These are phyloP conservation scores for Australoheros scitulus DNA, from an alignment of 2,113 vertebrate genomes.

Conservation along the genomic window DNA sequence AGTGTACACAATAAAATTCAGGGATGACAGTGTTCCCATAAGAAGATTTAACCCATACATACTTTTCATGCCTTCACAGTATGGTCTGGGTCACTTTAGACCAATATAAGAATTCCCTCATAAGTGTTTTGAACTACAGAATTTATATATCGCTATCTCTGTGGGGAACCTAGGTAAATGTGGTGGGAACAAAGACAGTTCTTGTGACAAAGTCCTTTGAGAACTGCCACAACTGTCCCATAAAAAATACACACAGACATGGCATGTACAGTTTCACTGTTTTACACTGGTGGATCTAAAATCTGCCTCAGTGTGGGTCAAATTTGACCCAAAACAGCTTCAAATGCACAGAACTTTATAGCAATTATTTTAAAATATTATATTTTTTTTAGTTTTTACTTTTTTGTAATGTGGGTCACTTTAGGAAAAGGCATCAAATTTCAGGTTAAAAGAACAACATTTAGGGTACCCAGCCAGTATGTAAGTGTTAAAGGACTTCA, in stretches of 20 bases:
- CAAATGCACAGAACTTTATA: rapidly evolving
- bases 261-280: not conserved
- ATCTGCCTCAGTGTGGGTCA: not conserved
- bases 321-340: not conserved
- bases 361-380: too few species aligned
- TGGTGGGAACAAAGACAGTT: too few species aligned
- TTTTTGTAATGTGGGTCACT: not conserved
- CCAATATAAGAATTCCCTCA: rapidly evolving
- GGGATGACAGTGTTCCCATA: rapidly evolving
- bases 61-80: not conserved
- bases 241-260: not conserved
- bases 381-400: not conserved
- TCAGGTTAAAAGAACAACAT: not conserved
- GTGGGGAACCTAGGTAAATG: too few species aligned
- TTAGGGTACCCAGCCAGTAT: not conserved
- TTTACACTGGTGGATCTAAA: rapidly evolving
- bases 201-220: not conserved
- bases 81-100: not conserved
- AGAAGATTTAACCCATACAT: not conserved
- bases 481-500: not conserved
- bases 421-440: not conserved
- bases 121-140: too few species aligned
- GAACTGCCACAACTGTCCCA: not conserved
- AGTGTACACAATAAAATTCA: not conserved
- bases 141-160: too few species aligned